Conservation (phyloP, 2,113 vertebrate species). For the Delphinapterus leucas region DNA sequence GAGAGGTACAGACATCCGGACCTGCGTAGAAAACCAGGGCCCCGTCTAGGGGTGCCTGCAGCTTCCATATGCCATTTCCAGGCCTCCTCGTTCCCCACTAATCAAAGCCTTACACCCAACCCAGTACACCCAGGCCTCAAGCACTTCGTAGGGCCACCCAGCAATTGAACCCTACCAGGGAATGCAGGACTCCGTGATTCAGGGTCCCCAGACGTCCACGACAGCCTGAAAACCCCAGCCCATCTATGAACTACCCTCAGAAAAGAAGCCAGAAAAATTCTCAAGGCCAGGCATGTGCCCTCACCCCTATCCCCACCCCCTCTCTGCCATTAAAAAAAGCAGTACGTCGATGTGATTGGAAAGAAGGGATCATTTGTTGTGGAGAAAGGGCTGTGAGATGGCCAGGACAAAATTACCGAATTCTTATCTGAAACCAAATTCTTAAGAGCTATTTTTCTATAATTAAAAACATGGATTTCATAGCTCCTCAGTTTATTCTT, state of each 20-base stretch:
- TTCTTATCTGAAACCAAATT: constrained; percentile 41
- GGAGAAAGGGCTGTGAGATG: rapidly evolving
- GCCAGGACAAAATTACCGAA: not conserved
- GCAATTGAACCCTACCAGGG: not conserved
- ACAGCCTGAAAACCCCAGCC: not conserved
- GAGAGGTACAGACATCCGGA: rapidly evolving
- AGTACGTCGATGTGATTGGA: not conserved
- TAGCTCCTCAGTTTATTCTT: not conserved
- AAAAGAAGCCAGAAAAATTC: not conserved
- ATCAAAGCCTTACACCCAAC: too few species aligned
- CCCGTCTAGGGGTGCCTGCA: not conserved
- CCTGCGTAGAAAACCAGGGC: rapidly evolving
- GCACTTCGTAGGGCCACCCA: rapidly evolving
- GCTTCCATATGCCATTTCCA: not conserved
- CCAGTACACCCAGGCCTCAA: not conserved
- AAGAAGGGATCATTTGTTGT: not conserved
- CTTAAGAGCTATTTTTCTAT: not conserved
- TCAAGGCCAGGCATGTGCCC: rapidly evolving
- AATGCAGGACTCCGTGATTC: not conserved
- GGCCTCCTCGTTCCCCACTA: too few species aligned
- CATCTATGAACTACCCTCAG: not conserved
- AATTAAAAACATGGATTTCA: not conserved
- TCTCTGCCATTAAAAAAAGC: not conserved
- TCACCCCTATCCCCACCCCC: rapidly evolving
- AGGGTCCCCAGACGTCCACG: rapidly evolving